Conservation (phyloP, 2,113 vertebrate species). For the Phodopus roborovskii region DNA sequence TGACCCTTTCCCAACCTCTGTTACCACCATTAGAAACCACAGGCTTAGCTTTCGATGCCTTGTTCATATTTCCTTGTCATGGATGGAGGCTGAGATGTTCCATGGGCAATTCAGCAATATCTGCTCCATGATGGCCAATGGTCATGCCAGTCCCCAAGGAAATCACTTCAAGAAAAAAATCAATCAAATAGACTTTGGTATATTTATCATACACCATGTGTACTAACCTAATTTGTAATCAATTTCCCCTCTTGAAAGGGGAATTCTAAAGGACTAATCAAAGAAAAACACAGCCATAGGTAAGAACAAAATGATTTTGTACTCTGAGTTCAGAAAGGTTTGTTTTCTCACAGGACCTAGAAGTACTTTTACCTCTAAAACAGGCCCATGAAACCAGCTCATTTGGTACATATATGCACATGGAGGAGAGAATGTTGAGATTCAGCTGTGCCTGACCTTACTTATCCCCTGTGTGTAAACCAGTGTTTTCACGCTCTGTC, state of each 20-base stretch:
- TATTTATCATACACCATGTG: neutral
- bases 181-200: neutral
- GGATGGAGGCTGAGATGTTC: neutral
- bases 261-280: neutral
- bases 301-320: neutral
- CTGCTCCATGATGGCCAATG: neutral
- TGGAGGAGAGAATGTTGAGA: neutral
- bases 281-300: neutral
- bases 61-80: neutral
- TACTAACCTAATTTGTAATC: neutral
- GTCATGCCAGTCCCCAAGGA: neutral
- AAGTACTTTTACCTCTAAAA: neutral
- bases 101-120: neutral
- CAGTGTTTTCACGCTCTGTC: neutral
- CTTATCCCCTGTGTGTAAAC: neutral
- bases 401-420: neutral
- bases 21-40: neutral
- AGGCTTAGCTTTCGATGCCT: neutral
- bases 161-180: neutral
- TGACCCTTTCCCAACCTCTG: too few relatives aligned
- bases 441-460: neutral
- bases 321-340: neutral
- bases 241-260: conserved; percentile 5
- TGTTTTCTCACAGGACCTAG: neutral
- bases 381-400: neutral